These are phyloP conservation scores for Trypoxylon attenuatum DNA, from an alignment of 2,888 invertebrate genomes.

Conservation along the genomic window DNA sequence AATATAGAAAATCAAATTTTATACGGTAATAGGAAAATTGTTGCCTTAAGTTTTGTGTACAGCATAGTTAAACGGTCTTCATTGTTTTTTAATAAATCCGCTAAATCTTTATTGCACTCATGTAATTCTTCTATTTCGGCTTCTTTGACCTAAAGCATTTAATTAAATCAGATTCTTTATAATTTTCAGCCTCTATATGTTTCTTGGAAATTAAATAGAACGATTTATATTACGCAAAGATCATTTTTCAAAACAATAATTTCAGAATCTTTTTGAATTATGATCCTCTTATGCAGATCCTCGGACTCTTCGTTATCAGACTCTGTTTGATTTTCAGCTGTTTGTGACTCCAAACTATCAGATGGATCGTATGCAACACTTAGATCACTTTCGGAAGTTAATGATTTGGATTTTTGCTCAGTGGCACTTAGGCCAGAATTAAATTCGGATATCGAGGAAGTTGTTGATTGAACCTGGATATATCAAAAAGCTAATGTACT, in stretches of 20 bases:
- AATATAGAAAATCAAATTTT: not conserved
- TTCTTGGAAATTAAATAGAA: not conserved
- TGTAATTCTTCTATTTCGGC: constrained; percentile 58
- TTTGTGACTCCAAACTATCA: constrained; percentile 23
- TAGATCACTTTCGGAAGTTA: constrained; percentile 14
- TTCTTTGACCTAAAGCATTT: constrained; percentile 51
- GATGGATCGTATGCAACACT: constrained; percentile 29
- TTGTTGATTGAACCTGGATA: no score
- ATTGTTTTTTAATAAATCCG: constrained; percentile 43
- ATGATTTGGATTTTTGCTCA: no score
- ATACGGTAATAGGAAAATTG: not conserved
- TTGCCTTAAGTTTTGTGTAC: constrained; percentile 43
- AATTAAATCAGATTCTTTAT: not conserved
- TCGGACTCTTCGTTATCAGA: constrained; percentile 25
- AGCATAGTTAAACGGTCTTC: constrained; percentile 46
- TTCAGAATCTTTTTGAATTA: constrained; percentile 66
- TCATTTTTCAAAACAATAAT: constrained; percentile 63
- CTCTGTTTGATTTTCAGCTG: constrained; percentile 23
- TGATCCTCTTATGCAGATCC: constrained; percentile 44
- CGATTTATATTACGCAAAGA: constrained; percentile 43
- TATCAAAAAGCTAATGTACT: no score
- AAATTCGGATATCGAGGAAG: no score
- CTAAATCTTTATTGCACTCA: constrained; percentile 51
- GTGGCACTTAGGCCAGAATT: no score
- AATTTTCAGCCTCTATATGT: not conserved